Evolutionary conservation across 1,140 invertebrate genomes (phyloP).

Genomic region (Luehdorfia chinensis): DNA sequence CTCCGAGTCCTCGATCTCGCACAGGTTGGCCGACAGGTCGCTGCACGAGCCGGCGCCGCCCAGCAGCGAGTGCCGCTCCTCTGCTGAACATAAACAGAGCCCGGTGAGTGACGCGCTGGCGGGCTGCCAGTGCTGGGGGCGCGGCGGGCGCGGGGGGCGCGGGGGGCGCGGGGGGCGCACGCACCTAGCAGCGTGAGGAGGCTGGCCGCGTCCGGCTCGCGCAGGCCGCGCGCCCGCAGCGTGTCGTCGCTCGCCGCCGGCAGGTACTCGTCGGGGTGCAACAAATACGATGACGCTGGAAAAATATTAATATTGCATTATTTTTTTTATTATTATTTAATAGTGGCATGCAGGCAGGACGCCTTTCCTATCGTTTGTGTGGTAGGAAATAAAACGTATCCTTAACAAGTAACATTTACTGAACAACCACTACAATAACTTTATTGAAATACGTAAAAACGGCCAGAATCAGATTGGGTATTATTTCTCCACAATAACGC

Average conservation of each 20-base stretch:
- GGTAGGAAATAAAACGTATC: too few relatives aligned
- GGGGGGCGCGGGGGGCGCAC: slow-evolving; percentile 20
- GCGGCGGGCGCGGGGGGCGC: neutral
- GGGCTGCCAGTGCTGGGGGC: neutral
- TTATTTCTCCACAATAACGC: too few relatives aligned
- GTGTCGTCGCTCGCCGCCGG: slow-evolving; percentile 80
- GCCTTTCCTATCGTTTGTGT: too few relatives aligned
- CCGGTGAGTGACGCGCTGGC: neutral
- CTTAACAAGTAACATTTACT: too few relatives aligned
- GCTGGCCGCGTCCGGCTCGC: slow-evolving; percentile 63
- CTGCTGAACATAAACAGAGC: slow-evolving; percentile 46
- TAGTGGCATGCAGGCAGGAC: too few relatives aligned
- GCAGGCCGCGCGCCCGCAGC: slow-evolving; percentile 73
- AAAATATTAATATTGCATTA: too few relatives aligned
- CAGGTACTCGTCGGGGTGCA: slow-evolving; percentile 91
- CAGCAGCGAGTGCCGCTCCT: slow-evolving; percentile 86
- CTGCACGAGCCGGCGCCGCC: slow-evolving; percentile 84
- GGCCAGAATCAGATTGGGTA: too few relatives aligned
- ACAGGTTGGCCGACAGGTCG: slow-evolving; percentile 91
- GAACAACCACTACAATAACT: too few relatives aligned
- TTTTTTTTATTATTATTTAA: too few relatives aligned
- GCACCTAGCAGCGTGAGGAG: slow-evolving; percentile 60
- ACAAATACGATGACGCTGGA: slow-evolving; percentile 83
- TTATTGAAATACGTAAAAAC: too few relatives aligned
- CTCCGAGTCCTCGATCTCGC: slow-evolving; percentile 96